Percentiles rank a stretch among this genome's conserved stretches.
phyloP scores from a whole-genome alignment of 2,113 vertebrate species.

The Ptilonorhynchus violaceus region DNA sequence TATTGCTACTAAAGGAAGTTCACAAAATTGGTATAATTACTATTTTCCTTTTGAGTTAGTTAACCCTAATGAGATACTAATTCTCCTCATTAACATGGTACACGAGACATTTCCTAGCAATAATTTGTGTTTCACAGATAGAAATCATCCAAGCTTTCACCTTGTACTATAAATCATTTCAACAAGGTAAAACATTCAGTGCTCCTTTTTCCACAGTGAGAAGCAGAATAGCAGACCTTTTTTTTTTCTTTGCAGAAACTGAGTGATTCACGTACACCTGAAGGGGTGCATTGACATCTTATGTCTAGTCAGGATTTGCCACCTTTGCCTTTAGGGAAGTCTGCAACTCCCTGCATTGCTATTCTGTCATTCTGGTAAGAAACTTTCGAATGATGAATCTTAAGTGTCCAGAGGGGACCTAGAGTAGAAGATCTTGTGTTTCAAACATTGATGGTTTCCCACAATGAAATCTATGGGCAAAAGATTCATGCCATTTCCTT shows the following conservation, averaged over 20 bases:
- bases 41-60: background rate
- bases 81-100: background rate
- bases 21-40: background rate
- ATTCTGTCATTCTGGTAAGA: background rate
- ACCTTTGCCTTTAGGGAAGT: background rate
- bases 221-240: background rate
- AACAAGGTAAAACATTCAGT: background rate
- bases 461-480: background rate
- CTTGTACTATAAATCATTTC: background rate
- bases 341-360: background rate
- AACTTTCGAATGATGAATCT: background rate
- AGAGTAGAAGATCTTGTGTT: background rate
- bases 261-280: background rate
- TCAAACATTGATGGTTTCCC: background rate
- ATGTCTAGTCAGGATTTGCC: background rate
- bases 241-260: background rate
- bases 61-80: background rate
- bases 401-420: background rate
- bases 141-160: background rate
- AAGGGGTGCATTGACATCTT: background rate
- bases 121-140: background rate
- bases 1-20: background rate
- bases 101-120: background rate
- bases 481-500: background rate
- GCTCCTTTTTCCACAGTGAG: background rate